phyloP scores from a whole-genome alignment of 2,797 vertebrate genomes.

The Psittacula echo region DNA sequence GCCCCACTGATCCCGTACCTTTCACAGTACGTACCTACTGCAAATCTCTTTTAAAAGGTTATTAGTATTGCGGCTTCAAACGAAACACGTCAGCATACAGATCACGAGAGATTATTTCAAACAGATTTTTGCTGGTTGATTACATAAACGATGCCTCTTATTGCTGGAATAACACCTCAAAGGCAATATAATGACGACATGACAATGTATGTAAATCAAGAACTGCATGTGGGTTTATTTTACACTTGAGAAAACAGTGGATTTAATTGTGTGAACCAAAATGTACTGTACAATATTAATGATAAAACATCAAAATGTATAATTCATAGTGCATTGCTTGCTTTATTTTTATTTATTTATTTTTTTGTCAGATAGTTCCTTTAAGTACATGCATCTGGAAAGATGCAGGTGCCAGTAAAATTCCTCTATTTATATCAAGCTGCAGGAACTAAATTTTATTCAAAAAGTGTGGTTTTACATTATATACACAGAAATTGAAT shows the following conservation, averaged over 20 bases:
- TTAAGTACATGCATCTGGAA: constrained; percentile 87
- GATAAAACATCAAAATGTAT: constrained; percentile 95
- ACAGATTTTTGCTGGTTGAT: constrained; percentile 46
- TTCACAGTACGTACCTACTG: not conserved
- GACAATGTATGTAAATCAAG: constrained; percentile 91
- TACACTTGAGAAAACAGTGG: constrained; percentile 98
- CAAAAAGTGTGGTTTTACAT: constrained; percentile 92
- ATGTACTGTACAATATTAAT: constrained; percentile 91
- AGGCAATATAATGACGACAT: constrained; percentile 85
- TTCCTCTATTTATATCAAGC: constrained; percentile 92
- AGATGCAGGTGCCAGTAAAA: constrained; percentile 90
- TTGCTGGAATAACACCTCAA: constrained; percentile 70
- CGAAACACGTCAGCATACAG: constrained; percentile 40
- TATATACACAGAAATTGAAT: constrained; percentile 97
- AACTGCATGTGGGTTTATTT: constrained; percentile 99
- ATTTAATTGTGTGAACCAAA: constrained; percentile 91
- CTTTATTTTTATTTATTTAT: constrained; percentile 82
- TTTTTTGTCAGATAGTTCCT: constrained; percentile 86
- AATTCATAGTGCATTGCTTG: constrained; percentile 90
- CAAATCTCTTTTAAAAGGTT: constrained; percentile 40
- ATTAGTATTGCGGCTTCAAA: not conserved
- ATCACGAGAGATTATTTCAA: constrained; percentile 28
- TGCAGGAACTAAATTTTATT: constrained; percentile 93
- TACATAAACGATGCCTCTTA: constrained; percentile 62
- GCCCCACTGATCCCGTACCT: not conserved